Conservation (phyloP, 1,140 invertebrate genomes). For the Drosophila teissieri region DNA sequence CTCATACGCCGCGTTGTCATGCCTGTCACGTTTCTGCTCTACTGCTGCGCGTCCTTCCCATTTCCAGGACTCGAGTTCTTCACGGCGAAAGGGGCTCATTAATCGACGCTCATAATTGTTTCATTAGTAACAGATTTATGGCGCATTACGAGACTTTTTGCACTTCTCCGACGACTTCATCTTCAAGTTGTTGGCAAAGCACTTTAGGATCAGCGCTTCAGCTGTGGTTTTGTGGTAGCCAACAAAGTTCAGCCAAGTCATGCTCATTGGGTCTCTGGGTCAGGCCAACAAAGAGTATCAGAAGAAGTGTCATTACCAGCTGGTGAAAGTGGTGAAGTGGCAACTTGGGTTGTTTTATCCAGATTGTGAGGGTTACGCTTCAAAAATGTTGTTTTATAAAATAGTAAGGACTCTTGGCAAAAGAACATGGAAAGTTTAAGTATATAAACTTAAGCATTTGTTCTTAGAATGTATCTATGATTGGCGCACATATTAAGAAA, state of each 20-base stretch:
- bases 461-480: too few relatives aligned
- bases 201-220: conserved; percentile 52
- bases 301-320: conserved; percentile 48
- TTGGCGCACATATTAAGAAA: too few relatives aligned
- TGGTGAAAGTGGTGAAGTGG: conserved; percentile 16
- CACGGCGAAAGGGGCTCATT: conserved; percentile 55
- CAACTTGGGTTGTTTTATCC: not conserved
- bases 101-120: conserved; percentile 78
- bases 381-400: conserved; percentile 7
- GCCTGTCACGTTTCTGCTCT: conserved; percentile 62
- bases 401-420: not conserved
- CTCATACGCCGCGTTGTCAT: conserved; percentile 68
- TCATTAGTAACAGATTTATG: conserved; percentile 80
- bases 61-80: conserved; percentile 55
- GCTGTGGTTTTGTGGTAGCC: conserved; percentile 19
- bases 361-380: not conserved
- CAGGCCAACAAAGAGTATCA: conserved; percentile 14
- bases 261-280: conserved; percentile 5
- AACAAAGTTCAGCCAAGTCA: conserved; percentile 29
- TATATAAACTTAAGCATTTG: too few relatives aligned
- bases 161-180: conserved; percentile 45
- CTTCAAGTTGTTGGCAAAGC: conserved; percentile 57
- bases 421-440: not conserved
- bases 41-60: not conserved
- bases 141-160: conserved; percentile 48